Evolutionary conservation across 2,888 invertebrate genomes (phyloP).

Genomic region (Elmis aenea): DNA sequence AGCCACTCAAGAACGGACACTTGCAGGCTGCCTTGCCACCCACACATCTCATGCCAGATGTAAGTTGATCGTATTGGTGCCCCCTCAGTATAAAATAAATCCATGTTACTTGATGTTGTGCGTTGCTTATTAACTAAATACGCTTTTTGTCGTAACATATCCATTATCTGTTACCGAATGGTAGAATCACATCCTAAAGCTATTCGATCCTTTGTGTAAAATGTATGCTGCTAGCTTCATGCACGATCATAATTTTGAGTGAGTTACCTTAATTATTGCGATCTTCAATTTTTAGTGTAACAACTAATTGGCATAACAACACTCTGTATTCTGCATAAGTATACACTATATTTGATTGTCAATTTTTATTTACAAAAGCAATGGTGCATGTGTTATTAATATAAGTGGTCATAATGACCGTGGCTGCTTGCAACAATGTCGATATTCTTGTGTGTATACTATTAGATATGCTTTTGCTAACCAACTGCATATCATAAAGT

Average conservation of each 20-base stretch:
- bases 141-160: no score
- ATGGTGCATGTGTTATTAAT: slow-evolving; percentile 13
- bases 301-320: no score
- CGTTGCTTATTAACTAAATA: no score
- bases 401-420: slow-evolving; percentile 10
- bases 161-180: background rate
- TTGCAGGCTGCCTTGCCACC: slow-evolving; percentile 62
- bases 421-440: slow-evolving; percentile 11
- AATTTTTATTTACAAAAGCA: background rate
- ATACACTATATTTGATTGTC: slow-evolving; percentile 16
- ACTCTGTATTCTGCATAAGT: slow-evolving; percentile 21
- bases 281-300: no score
- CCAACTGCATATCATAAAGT: slow-evolving; percentile 14
- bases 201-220: no score
- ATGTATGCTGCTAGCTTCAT: no score
- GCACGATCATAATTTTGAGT: no score
- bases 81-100: slow-evolving; percentile 26
- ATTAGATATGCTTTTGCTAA: slow-evolving; percentile 17
- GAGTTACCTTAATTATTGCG: no score
- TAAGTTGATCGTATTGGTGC: slow-evolving; percentile 47
- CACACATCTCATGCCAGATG: slow-evolving; percentile 54
- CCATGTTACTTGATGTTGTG: slow-evolving; percentile 14
- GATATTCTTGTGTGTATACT: slow-evolving; percentile 7
- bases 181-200: slow-evolving; percentile 34
- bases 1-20: slow-evolving; percentile 52